Percentiles rank a stretch among this genome's conserved stretches.
phyloP scores from a whole-genome alignment of 2,888 invertebrate species.

The Nephrotoma guestfalica region DNA sequence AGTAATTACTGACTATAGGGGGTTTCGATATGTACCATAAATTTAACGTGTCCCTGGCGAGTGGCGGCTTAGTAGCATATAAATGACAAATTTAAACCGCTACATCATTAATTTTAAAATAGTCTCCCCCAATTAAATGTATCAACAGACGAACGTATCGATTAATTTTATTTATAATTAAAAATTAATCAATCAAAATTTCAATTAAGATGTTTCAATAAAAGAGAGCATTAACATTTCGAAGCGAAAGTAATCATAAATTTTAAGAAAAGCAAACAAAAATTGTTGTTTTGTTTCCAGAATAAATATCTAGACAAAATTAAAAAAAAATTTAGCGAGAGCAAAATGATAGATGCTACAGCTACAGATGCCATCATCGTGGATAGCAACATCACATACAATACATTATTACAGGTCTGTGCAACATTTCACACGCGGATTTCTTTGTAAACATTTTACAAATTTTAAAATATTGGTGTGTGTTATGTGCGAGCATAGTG shows the following conservation, averaged over 20 bases:
- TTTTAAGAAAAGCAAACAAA: not conserved
- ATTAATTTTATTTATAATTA: not conserved
- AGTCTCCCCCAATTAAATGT: not conserved
- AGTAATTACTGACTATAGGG: not conserved
- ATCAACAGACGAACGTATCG: not conserved
- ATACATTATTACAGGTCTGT: no score
- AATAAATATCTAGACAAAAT: not conserved
- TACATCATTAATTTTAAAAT: no score
- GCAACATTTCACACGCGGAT: no score
- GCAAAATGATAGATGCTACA: not conserved
- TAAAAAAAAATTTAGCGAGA: not conserved
- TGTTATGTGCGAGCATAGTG: no score
- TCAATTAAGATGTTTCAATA: not conserved
- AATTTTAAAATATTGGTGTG: no score
- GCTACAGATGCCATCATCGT: no score
- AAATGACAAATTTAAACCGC: no score
- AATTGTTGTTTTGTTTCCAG: not conserved
- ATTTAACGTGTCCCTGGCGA: not conserved
- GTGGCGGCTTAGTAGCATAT: not conserved
- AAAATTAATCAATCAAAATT: not conserved
- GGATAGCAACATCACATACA: no score
- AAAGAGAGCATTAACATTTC: not conserved
- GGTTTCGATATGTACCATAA: not conserved
- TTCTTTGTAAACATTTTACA: no score
- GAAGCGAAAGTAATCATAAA: not conserved